Base-by-base conservation (phyloP, 2,113 vertebrate genomes). In the Thomomys bottae region DNA sequence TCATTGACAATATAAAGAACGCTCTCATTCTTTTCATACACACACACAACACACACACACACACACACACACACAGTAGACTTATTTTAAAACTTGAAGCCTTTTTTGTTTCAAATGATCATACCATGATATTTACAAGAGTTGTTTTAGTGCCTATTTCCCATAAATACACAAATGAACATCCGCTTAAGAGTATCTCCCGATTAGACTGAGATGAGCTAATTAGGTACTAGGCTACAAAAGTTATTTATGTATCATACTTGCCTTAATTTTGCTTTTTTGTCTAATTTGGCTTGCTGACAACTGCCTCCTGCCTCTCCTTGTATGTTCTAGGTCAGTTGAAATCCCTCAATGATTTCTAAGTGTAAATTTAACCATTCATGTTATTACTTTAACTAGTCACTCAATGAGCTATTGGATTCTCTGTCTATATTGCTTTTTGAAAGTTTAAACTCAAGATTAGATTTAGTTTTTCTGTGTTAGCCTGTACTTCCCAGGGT, bases 261-360 rank as follows among this genome's bases (percentile, higher is more conserved):
- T 68, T 78, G 21, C 5, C 67, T 9, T 75, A 34, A 34, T 73
- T 72, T 93, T 61, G 15, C n/a, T 1, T 71, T 71, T 14, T 36
- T 63, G 15, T 36, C 92, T 91, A 59, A 87, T 6, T 85, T 95
- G 67, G 42, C 17, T 15, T 68, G 9, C 26, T 90, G 45, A 67
- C 5, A 72, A 4, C 32, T 10, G n/a, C 32, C n/a, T 89, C 34
- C 30, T n/a, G n/a, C 59, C 84, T 92, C 34, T 45, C 21, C 66
- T 26, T 73, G 12, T 15, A 6, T 72, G 32, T 38, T 9, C 28
- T 70, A 61, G 14, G 38, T 70, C 15, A 34, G 14, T 21, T 68
- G 34, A 84, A 90, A 88, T 70, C 40, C 30, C 57, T 40, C 3
- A 20, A 34, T 30, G 84, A 4, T 80, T 80, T 34, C 15, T 71